Evolutionary conservation across 2,113 vertebrate species (phyloP).

Genomic region (Laticauda laticaudata): DNA sequence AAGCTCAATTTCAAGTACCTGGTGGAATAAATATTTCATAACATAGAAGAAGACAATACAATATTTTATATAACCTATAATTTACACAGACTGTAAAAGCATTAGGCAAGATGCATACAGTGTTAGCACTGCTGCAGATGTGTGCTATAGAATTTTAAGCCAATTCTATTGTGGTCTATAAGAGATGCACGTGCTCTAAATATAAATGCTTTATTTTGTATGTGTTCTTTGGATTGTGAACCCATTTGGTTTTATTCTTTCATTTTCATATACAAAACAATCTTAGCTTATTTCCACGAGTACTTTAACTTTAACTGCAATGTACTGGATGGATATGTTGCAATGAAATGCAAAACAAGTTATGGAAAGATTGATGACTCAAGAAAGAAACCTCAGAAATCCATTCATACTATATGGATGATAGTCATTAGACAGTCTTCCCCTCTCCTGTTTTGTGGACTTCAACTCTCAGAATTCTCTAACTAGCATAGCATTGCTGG

Average conservation of each 20-base stretch:
- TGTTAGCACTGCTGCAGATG: background rate
- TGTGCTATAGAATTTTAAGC: background rate
- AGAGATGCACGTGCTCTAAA: background rate
- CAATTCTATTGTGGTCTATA: background rate
- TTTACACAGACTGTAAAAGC: background rate
- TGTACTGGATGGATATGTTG: background rate
- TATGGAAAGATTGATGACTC: background rate
- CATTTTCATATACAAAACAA: background rate
- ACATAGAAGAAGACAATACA: background rate
- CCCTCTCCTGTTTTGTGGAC: background rate
- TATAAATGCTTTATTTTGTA: background rate
- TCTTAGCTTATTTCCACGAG: background rate
- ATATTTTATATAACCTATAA: background rate
- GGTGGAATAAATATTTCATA: background rate
- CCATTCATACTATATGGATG: background rate
- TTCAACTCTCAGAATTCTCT: background rate
- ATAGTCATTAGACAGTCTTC: background rate
- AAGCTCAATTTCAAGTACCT: background rate
- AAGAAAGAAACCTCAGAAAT: background rate
- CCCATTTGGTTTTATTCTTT: background rate
- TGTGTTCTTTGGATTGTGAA: background rate
- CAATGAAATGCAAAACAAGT: background rate
- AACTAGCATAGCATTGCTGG: background rate
- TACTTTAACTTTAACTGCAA: background rate
- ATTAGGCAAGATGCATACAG: background rate